Conservation (phyloP, 1,140 invertebrate species). For the Bombus confusus region DNA sequence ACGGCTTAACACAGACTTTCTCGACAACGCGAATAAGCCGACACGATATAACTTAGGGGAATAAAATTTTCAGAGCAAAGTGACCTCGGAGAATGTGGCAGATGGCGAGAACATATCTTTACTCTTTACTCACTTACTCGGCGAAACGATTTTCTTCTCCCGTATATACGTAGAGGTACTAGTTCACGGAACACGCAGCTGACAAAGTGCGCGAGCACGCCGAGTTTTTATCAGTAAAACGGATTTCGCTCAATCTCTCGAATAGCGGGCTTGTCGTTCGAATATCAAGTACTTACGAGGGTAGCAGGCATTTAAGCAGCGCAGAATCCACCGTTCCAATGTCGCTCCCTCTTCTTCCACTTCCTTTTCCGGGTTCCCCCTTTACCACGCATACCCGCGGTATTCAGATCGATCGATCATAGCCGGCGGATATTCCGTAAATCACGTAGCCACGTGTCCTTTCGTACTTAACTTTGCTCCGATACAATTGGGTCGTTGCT, state of each 20-base stretch:
- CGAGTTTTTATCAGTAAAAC: neutral
- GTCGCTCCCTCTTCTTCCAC: no score
- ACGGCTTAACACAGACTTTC: no score
- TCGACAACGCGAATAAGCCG: no score
- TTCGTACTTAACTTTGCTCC: constrained; percentile 9
- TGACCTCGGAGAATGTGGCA: constrained; percentile 31
- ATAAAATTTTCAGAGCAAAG: constrained; percentile 53
- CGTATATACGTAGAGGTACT: neutral
- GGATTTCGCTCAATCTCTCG: neutral
- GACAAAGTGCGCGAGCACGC: constrained; percentile 22
- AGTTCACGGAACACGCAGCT: neutral
- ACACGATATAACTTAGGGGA: constrained; percentile 19
- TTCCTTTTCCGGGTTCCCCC: neutral
- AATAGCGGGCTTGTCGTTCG: constrained; percentile 47
- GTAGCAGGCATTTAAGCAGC: constrained; percentile 34
- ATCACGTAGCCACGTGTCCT: constrained; percentile 15
- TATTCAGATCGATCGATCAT: neutral
- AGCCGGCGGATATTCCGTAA: constrained; percentile 26
- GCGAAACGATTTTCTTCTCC: neutral
- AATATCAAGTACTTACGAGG: constrained; percentile 48
- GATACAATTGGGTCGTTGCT: constrained; percentile 15
- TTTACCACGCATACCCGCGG: no score
- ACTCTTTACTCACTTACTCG: neutral
- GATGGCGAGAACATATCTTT: constrained; percentile 53
- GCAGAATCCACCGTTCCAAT: constrained; percentile 16